Evolutionary conservation across 2,888 invertebrate species (phyloP), one percentile per base, ranked within the genome.

Genomic region (Leucania comma): DNA sequence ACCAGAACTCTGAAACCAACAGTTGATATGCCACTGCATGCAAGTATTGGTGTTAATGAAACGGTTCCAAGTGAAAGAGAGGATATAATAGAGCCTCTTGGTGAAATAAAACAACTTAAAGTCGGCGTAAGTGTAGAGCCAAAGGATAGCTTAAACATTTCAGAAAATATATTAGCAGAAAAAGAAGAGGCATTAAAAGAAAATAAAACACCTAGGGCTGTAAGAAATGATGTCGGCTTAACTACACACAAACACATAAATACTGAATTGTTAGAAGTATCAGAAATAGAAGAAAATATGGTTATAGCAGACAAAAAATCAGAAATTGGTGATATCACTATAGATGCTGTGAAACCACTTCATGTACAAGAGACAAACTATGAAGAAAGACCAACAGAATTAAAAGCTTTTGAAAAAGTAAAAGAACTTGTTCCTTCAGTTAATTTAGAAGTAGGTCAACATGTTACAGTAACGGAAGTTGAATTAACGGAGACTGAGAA

Each of bases 401-500:
- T 92, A 12, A 70, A 71, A 29, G 10, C 73, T 20, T n/a, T 50
- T 14, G 77, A 83, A 22, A 86, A 82, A 68, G 9, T 74, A 5
- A 88, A 87, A 79, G 77, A 78, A 57, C 66, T 73, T 12, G 82
- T 78, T 46, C 82, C 90, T 22, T 75, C 67, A 12, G 51, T 90
- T n/a, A 89, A 88, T 64, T 68, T 93, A 65, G 88, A 93, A 85
- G 63, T 88, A 46, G 92, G 86, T 81, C 89, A 91, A 87, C 95
- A 97, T 86, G 80, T 97, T 51, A 94, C 96, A 70, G 89, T 97
- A 17, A 95, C 93, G 20, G 96, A 97, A 89, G 89, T 92, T 42
- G 89, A 96, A 81, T 86, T 92, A 62, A 93, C 90, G 46, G 97
- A 97, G 77, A 95, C 93, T 79, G 96, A 96, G 92, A 78, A 84